Conservation (phyloP, 2,113 vertebrate species). For the Pangasianodon hypophthalmus region DNA sequence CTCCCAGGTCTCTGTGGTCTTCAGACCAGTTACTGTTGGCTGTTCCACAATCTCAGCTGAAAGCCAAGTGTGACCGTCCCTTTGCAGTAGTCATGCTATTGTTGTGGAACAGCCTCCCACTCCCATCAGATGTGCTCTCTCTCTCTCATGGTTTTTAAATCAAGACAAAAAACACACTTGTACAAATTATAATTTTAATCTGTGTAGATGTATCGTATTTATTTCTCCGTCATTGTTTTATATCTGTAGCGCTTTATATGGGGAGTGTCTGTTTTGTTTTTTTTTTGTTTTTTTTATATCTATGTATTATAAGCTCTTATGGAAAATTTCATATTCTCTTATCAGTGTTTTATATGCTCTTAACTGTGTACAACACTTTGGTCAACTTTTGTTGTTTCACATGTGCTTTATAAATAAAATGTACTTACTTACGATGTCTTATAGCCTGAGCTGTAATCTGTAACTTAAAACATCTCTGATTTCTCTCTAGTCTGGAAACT, state of each 20-base stretch:
- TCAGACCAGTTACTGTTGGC: not conserved
- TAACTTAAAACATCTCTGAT: not conserved
- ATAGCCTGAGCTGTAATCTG: not conserved
- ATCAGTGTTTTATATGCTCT: not conserved
- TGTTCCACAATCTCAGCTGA: not conserved
- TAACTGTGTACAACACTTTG: not conserved
- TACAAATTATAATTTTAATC: not conserved
- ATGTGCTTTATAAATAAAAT: not conserved
- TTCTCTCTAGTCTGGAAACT: slow-evolving; percentile 82
- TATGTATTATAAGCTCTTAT: not conserved
- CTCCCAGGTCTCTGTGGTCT: not conserved
- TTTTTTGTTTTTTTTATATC: not conserved
- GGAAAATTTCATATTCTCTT: not conserved
- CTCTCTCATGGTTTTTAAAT: not conserved
- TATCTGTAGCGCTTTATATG: not conserved
- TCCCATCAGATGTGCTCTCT: not conserved
- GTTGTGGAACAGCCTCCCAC: not conserved
- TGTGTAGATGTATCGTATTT: not conserved
- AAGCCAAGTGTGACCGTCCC: not conserved
- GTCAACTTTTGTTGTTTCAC: not conserved
- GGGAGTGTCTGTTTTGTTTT: not conserved
- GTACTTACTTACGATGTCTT: not conserved
- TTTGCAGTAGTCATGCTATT: not conserved
- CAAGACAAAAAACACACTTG: not conserved
- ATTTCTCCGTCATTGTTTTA: not conserved